A percentile compares a stretch with the other conserved stretches of the same genome.
Evolutionary conservation across 35 echinoderm and acorn worm species (phyloP).

Genomic region (Ophiothrix spiculata): DNA sequence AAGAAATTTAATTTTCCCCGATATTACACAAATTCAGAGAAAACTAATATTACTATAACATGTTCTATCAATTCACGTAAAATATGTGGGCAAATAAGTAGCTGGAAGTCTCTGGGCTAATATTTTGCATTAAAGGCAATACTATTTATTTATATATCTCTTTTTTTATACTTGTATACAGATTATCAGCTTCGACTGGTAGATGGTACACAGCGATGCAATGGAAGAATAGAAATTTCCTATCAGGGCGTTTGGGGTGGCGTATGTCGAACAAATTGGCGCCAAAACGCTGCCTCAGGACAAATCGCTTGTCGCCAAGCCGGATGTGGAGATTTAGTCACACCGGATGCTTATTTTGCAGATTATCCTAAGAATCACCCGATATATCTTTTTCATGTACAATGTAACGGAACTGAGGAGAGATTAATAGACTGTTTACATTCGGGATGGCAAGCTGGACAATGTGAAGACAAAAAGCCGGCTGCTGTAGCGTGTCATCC

Average conservation of each 20-base stretch:
- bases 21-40: too few species aligned
- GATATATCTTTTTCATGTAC: background rate
- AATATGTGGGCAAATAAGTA: too few species aligned
- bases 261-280: background rate
- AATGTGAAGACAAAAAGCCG: background rate
- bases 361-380: background rate
- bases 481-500: background rate
- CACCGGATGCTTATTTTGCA: background rate
- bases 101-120: too few species aligned
- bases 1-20: too few species aligned
- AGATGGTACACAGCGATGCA: background rate
- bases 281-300: background rate
- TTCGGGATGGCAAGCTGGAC: background rate
- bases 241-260: background rate
- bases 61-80: too few species aligned
- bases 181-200: background rate
- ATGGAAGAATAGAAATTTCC: background rate
- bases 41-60: too few species aligned
- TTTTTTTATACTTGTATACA: background rate
- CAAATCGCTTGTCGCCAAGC: background rate
- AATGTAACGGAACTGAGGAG: background rate
- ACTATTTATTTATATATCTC: background rate
- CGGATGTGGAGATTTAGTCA: conserved; percentile 4
- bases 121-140: too few species aligned
- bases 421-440: background rate